A percentile compares a stretch with the other conserved stretches of the same genome.
Conservation (phyloP, 1,140 invertebrate genomes). For the Plodia interpunctella region DNA sequence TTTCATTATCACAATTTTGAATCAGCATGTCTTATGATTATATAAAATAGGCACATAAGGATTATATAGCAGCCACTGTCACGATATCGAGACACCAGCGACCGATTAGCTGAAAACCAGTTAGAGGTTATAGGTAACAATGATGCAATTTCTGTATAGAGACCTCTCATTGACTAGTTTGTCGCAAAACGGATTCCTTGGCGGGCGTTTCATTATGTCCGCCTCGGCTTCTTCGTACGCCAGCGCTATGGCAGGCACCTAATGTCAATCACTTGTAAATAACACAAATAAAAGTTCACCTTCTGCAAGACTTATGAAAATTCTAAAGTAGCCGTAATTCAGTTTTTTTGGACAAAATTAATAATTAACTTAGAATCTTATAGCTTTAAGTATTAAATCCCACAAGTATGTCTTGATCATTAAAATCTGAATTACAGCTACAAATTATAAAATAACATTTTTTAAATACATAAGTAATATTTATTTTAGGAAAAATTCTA, state of each 20-base stretch:
- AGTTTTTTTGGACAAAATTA: no score
- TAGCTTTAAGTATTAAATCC: no score
- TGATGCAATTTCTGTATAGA: constrained; percentile 51
- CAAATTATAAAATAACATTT: no score
- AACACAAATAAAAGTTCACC: neutral
- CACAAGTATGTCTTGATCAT: no score
- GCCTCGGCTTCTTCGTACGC: constrained; percentile 98
- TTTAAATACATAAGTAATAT: no score
- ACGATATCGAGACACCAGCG: constrained; percentile 66
- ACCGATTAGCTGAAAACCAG: constrained; percentile 59
- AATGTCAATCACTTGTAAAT: constrained; percentile 51
- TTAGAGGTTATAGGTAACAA: constrained; percentile 45
- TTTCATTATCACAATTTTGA: neutral
- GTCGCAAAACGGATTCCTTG: constrained; percentile 95
- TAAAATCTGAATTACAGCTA: no score
- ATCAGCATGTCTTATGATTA: constrained; percentile 36
- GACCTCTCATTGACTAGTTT: constrained; percentile 98
- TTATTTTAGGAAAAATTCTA: no score
- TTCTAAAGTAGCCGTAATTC: neutral
- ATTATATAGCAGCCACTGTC: constrained; percentile 36
- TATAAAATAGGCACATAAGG: constrained; percentile 16
- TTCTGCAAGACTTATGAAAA: neutral
- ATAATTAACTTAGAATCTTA: no score
- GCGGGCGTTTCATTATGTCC: constrained; percentile 99
- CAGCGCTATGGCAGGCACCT: constrained; percentile 98